phyloP scores from a whole-genome alignment of 2,797 vertebrate species.

The Micropoecilia bifurca region DNA sequence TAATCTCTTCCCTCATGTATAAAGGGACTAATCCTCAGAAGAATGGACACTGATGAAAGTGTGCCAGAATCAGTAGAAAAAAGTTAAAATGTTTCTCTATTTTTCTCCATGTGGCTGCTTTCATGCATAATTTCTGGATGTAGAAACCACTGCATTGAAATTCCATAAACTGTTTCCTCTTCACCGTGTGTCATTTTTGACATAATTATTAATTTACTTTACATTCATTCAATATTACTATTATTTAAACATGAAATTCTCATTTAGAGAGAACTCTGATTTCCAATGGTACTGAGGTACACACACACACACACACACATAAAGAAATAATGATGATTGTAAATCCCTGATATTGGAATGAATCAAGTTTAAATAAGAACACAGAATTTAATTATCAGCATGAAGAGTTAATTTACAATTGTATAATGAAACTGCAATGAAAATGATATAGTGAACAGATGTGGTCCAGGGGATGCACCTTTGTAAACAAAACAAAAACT shows the following conservation, averaged over 20 bases:
- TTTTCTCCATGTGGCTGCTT: background rate
- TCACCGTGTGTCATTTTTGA: background rate
- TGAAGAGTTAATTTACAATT: background rate
- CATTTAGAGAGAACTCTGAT: background rate
- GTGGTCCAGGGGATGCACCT: background rate
- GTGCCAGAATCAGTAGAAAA: background rate
- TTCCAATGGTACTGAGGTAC: background rate
- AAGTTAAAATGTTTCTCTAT: background rate
- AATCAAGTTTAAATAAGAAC: background rate
- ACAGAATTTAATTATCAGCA: background rate
- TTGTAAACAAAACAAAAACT: background rate
- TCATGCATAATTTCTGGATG: background rate
- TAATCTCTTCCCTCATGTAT: background rate
- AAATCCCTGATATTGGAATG: background rate
- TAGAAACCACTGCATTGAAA: background rate
- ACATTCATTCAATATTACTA: background rate
- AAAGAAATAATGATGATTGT: background rate
- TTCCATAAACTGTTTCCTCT: background rate
- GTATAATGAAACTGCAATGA: background rate
- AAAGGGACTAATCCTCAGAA: conserved; percentile 16
- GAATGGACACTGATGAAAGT: conserved; percentile 8
- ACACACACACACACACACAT: background rate
- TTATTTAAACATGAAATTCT: background rate
- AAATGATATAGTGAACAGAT: background rate
- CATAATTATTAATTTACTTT: background rate